Percentiles rank a stretch among this genome's conserved stretches.
Evolutionary conservation across 2,888 invertebrate genomes (phyloP).

Genomic region (Tethea ocularis): DNA sequence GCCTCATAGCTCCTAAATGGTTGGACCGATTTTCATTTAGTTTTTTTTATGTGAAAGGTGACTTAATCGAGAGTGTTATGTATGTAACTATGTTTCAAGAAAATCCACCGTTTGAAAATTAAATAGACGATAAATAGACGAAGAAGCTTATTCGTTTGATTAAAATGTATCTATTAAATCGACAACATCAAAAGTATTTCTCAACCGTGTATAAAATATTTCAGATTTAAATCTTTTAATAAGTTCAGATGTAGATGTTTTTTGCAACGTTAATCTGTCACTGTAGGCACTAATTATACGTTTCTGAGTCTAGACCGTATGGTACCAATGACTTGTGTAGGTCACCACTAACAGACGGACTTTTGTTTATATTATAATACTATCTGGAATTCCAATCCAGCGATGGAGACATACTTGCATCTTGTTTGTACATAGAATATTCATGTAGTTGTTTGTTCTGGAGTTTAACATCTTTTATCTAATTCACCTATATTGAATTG

Average conservation of each 20-base stretch:
- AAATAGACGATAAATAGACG: too few relatives aligned
- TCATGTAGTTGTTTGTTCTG: background rate
- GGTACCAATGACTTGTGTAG: constrained; percentile 58
- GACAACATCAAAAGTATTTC: too few relatives aligned
- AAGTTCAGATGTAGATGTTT: constrained; percentile 30
- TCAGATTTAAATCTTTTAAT: constrained; percentile 26
- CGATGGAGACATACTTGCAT: background rate
- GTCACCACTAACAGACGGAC: constrained; percentile 44
- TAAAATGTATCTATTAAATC: too few relatives aligned
- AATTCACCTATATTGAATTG: too few relatives aligned
- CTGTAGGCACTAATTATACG: constrained; percentile 68
- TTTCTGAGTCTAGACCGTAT: constrained; percentile 46
- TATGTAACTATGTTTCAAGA: too few relatives aligned
- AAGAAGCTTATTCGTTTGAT: too few relatives aligned
- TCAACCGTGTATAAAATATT: constrained; percentile 14
- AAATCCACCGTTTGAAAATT: too few relatives aligned
- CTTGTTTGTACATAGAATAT: background rate
- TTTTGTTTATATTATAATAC: constrained; percentile 25
- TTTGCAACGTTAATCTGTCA: constrained; percentile 66
- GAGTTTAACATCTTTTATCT: too few relatives aligned
- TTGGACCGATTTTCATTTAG: too few relatives aligned
- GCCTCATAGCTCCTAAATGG: too few relatives aligned
- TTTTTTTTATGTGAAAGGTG: too few relatives aligned
- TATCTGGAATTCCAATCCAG: background rate
- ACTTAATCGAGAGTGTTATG: too few relatives aligned